These are phyloP conservation scores for Cosmopolites sordidus DNA, from an alignment of 2,888 invertebrate genomes.

Conservation along the genomic window DNA sequence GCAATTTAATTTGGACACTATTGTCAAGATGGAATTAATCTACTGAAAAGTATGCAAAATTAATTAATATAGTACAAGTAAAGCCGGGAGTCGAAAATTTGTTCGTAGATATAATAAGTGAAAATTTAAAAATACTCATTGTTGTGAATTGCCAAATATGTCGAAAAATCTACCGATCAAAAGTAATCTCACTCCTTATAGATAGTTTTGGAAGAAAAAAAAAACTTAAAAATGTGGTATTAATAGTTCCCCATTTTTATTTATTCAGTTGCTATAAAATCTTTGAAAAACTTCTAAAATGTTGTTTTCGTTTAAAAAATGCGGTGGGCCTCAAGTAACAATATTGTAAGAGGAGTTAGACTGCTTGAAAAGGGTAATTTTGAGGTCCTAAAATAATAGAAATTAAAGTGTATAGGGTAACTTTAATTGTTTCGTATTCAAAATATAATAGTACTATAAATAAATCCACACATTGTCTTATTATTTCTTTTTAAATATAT, in stretches of 20 bases:
- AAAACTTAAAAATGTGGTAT: background rate
- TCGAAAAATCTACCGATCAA: background rate
- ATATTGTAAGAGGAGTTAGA: conserved; percentile 8
- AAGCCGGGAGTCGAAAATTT: no score
- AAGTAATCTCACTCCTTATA: conserved; percentile 11
- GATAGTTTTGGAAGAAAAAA: background rate
- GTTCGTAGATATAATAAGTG: no score
- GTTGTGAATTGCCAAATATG: no score
- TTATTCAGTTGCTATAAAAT: background rate
- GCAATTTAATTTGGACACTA: no score
- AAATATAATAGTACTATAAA: no score
- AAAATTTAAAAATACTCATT: no score
- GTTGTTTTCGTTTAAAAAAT: background rate
- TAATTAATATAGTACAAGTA: no score
- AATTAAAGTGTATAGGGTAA: background rate
- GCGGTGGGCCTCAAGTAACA: background rate
- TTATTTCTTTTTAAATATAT: no score
- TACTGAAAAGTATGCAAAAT: no score
- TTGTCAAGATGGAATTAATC: no score
- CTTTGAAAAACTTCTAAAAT: background rate
- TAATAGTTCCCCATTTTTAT: background rate
- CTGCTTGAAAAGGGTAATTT: conserved; percentile 10
- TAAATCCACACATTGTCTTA: no score
- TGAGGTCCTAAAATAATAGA: conserved; percentile 5
- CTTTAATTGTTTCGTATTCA: no score